These are phyloP conservation scores for Stenodema calcarata DNA, from an alignment of 2,888 invertebrate species.

Conservation along the genomic window DNA sequence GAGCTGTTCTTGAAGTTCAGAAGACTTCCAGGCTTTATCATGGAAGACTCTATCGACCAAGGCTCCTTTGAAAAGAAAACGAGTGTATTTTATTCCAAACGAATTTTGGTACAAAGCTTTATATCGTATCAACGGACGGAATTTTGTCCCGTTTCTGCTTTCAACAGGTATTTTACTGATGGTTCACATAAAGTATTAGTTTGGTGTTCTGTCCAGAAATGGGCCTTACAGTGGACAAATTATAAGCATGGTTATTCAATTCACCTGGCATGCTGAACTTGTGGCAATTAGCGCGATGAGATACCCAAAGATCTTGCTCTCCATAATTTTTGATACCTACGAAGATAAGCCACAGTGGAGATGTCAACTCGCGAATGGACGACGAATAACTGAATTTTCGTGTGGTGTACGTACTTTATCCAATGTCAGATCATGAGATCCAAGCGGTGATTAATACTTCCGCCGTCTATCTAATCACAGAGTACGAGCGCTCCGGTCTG, in stretches of 20 bases:
- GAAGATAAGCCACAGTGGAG: neutral
- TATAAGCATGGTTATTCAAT: neutral
- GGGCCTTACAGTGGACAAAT: too few relatives aligned
- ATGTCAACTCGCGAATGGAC: neutral
- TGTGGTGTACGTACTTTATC: neutral
- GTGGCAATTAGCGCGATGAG: neutral
- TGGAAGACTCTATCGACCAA: constrained; percentile 27
- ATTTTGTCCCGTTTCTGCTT: too few relatives aligned
- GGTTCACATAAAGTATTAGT: too few relatives aligned
- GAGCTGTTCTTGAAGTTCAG: constrained; percentile 27
- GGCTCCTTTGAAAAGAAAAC: constrained; percentile 9
- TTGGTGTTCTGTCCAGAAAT: too few relatives aligned
- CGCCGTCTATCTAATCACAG: constrained; percentile 25
- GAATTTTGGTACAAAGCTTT: too few relatives aligned
- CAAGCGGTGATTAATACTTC: constrained; percentile 28
- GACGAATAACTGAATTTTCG: neutral
- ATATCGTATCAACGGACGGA: too few relatives aligned
- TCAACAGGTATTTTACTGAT: too few relatives aligned
- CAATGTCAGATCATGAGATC: constrained; percentile 23
- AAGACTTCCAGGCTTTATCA: neutral
- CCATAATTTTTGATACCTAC: neutral
- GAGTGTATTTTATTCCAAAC: neutral
- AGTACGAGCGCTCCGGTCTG: neutral
- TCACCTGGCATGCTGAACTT: neutral
- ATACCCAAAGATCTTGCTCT: neutral